Base-by-base conservation (phyloP, 2,113 vertebrate species). In the Sclerurus mexicanus region DNA sequence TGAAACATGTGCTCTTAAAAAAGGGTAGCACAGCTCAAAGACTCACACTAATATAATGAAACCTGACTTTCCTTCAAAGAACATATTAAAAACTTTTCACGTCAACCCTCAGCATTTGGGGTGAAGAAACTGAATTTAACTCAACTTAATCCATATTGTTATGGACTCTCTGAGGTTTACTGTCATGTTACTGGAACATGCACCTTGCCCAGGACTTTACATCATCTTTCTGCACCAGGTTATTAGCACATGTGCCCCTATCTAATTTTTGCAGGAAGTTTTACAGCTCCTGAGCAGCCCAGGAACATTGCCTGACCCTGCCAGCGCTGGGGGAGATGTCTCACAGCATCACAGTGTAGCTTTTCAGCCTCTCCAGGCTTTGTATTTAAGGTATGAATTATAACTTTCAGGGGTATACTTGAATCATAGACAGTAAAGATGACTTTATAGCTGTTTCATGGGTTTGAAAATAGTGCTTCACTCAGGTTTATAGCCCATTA, bases 401-500 rank as follows among this genome's bases (percentile, higher is more conserved):
- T 21, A 92, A 85, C 35, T 82, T 85, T 85, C 42, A 46, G 23
- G 18, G 40, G 10, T 86, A 28, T 47, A 80, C 40, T 74, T 90
- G 81, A 74, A 58, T 95, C 39, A 52, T 21, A 92, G 50, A 53
- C 20, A 84, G 40, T 27, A 90, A 92, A 85, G 40, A 78, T 64
- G 68, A 78, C 33, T 83, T 85, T 62, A 85, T 22, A n/a, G 52
- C 23, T 46, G 7, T 84, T 30, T 93, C 62, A 82, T 8, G 77
- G 46, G 28, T 73, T 95, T 93, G 40, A 90, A 88, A 96, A 78
- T n/a, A 93, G 69, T 28, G 28, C 11, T 96, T 81, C 23, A 16
- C 46, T 93, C 49, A 19, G 40, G 46, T 82, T 93, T 95, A 82
- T 24, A 96, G 37, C 52, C 56, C 64, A 92, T 80, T 96, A 92